Base-by-base conservation (phyloP, 2,113 vertebrate species). In the Diadophis punctatus region DNA sequence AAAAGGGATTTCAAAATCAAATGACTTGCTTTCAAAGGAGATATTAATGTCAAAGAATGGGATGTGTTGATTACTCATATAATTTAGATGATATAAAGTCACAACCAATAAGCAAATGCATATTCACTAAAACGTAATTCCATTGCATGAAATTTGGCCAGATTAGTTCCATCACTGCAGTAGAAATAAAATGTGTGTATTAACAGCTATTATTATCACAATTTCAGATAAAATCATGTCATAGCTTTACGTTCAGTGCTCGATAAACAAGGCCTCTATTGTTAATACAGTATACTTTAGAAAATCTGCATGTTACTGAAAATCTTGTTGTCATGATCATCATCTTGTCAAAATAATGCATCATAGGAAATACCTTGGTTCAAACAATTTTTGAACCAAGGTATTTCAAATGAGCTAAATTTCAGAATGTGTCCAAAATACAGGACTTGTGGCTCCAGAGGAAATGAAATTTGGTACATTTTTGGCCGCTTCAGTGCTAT, bases 1-100 rank as follows among this genome's bases (percentile, higher is more conserved):
- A 89, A 93, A 88, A 95, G 92, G 93, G 85, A 95, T 93, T 90
- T 91, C 30, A 74, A 95, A 95, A 90, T 7, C 68, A 91, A 90
- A 91, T 93, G 12, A 94, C 53, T 90, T 84, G 90, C 90, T 95
- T 95, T 93, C 92, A 94, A 86, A 92, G 4, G 87, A 90, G 55
- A 90, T 91, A 56, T 63, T 91, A 91, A 89, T 43, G 34, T 89
- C 90, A 43, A 91, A 90, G 90, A 90, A 94, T 49, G 80, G 90
- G 91, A 92, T 52, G 11, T 0, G 0, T 85, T 93, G 46, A 93
- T 89, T 90, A 90, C 85, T 93, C 11, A 90, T 63, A 22, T 5
- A 91, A 53, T 94, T 94, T 92, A 92, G 84, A 88, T 9, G 86
- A 91, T 7, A 1, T 30, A 43, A 95, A 92, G 9, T 39, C 86